Conservation (phyloP, 2,113 vertebrate species). For the Danionella cerebrum region DNA sequence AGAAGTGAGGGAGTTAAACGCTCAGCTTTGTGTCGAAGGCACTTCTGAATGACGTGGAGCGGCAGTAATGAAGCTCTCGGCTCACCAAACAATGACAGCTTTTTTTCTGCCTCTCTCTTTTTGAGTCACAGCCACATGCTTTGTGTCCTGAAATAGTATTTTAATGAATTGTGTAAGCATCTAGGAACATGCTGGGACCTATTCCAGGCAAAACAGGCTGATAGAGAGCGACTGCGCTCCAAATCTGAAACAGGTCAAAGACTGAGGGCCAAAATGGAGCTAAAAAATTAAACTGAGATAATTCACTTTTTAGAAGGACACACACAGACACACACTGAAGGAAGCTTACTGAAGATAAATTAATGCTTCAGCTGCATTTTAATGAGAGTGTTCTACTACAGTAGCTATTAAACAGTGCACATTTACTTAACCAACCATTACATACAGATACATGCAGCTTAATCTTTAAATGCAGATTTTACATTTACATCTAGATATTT, state of each 20-base stretch:
- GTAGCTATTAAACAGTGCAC: too few relatives aligned
- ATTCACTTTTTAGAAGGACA: too few relatives aligned
- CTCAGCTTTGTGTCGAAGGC: slow-evolving; percentile 22
- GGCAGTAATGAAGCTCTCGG: slow-evolving; percentile 27
- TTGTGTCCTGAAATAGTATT: slow-evolving; percentile 34
- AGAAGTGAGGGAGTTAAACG: slow-evolving; percentile 24
- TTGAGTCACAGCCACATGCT: slow-evolving; percentile 28
- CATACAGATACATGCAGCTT: too few relatives aligned
- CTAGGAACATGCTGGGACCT: slow-evolving; percentile 21
- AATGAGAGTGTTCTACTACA: too few relatives aligned
- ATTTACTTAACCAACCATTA: too few relatives aligned
- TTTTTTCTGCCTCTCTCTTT: slow-evolving; percentile 20
- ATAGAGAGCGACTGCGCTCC: neutral
- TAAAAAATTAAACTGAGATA: too few relatives aligned
- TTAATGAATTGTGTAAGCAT: slow-evolving; percentile 39
- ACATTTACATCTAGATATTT: too few relatives aligned
- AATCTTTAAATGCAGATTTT: too few relatives aligned
- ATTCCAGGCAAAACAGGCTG: neutral
- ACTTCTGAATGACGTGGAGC: slow-evolving; percentile 22
- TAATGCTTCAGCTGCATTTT: too few relatives aligned
- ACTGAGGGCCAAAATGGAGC: neutral
- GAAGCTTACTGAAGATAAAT: too few relatives aligned
- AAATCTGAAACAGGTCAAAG: slow-evolving; percentile 6
- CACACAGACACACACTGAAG: too few relatives aligned
- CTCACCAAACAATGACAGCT: slow-evolving; percentile 24